Evolutionary conservation across 2,113 vertebrate genomes (phyloP).

Genomic region (Copsychus sechellarum): DNA sequence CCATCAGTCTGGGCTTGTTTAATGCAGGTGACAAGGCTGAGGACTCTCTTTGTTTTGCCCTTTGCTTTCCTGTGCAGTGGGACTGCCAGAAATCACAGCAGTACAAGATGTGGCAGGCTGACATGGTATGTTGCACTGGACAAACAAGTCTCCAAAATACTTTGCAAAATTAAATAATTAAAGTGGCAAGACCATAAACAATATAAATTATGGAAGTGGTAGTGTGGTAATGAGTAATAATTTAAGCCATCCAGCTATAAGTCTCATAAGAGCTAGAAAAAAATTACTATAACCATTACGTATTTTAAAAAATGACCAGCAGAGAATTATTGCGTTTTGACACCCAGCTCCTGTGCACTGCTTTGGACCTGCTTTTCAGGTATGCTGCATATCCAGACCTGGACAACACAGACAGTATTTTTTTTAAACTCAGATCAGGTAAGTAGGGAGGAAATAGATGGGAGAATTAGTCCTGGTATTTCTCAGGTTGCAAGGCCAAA

Average conservation of each 20-base stretch:
- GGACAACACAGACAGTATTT: rapidly evolving
- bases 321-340: background rate
- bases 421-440: background rate
- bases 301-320: background rate
- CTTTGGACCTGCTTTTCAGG: background rate
- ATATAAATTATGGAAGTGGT: background rate
- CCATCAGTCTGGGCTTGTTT: background rate
- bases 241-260: background rate
- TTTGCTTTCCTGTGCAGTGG: background rate
- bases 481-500: background rate
- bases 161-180: conserved; percentile 9
- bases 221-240: background rate
- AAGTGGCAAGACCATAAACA: background rate
- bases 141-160: background rate
- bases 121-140: background rate
- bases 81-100: background rate
- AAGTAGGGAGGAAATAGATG: background rate
- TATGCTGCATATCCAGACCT: background rate
- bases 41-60: background rate
- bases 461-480: background rate
- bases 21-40: background rate
- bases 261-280: background rate
- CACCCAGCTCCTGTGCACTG: background rate
- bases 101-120: background rate
- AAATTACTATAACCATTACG: background rate